Base-by-base conservation (phyloP, 2,797 vertebrate genomes). In the Fistularia commersonii region DNA sequence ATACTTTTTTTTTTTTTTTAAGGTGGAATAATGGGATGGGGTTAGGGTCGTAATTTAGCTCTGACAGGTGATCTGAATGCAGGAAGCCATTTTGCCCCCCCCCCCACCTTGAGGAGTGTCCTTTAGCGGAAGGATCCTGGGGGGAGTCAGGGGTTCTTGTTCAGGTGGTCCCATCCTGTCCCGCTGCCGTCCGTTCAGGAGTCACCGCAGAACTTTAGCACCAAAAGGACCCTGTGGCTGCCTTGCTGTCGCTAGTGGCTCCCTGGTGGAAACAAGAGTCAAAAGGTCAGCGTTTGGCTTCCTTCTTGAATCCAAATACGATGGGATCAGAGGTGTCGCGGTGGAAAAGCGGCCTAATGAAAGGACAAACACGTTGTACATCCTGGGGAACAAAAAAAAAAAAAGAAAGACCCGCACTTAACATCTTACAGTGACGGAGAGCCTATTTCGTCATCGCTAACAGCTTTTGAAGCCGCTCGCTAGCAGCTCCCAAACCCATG, bases 121-220 rank as follows among this genome's bases (percentile, higher is more conserved):
- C 68, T 63, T 48, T 72, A 37, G 58, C 44, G 38, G 60, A 48
- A 58, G 49, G 54, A 48, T 52, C 12, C 48, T 7, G 41, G 34
- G 49, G 46, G 38, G 55, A 51, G 33, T 8, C 23, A 23, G 23
- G 23, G 23, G 23, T 23, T 1, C 14, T 13, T n/a, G n/a, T 15
- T 5, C 2, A 42, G 45, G 10, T 41, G 41, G 32, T 44, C 53
- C 69, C 15, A 42, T 45, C 23, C 23, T 23, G 23, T 23, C 58
- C 46, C 57, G 64, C 41, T 14, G 32, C 31, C 23, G 23, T 10
- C n/a, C 12, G 69, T 47, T 69, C 73, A 61, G 64, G 54, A 55
- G n/a, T 44, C 12, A 8, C 47, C 56, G 54, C 58, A 59, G 64
- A 70, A 52, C 42, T 76, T 64, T 85, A 90, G 88, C 90, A 90